A percentile compares a stretch with the other conserved stretches of the same genome.
phyloP scores from a whole-genome alignment of 2,888 invertebrate genomes.

The Apantesis nais region DNA sequence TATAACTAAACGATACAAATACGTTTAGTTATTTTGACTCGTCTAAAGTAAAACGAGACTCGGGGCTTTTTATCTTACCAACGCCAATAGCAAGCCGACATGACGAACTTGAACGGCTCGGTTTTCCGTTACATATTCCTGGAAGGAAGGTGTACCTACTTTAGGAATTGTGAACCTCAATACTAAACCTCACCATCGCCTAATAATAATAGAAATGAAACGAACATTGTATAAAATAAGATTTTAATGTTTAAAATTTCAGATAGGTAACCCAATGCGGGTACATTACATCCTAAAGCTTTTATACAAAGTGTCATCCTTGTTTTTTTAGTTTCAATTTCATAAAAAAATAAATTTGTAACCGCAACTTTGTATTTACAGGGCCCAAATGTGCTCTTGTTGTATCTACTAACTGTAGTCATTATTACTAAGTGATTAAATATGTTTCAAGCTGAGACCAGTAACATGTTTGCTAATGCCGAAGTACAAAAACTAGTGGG shows the following conservation, averaged over 20 bases:
- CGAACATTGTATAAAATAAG: constrained; percentile 54
- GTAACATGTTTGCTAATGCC: constrained; percentile 56
- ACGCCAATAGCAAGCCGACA: too few species aligned
- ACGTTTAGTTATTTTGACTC: too few species aligned
- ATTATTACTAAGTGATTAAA: constrained; percentile 44
- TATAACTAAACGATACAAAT: too few species aligned
- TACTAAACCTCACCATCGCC: background rate
- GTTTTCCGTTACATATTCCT: too few species aligned
- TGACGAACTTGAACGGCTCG: too few species aligned
- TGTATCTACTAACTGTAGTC: constrained; percentile 39
- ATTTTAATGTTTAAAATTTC: constrained; percentile 73
- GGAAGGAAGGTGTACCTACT: background rate
- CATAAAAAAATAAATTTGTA: constrained; percentile 75
- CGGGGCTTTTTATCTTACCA: too few species aligned
- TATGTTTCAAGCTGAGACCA: constrained; percentile 55
- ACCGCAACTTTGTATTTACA: constrained; percentile 73
- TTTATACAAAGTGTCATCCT: constrained; percentile 62
- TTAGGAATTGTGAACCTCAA: background rate
- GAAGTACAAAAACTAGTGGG: constrained; percentile 71
- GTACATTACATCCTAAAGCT: constrained; percentile 55
- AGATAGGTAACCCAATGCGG: constrained; percentile 62
- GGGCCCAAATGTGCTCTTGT: constrained; percentile 49
- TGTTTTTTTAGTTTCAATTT: constrained; percentile 63
- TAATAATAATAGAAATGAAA: constrained; percentile 28
- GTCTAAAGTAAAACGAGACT: too few species aligned